These are phyloP conservation scores for Rhingia campestris DNA, from an alignment of 2,888 invertebrate genomes.

Conservation along the genomic window DNA sequence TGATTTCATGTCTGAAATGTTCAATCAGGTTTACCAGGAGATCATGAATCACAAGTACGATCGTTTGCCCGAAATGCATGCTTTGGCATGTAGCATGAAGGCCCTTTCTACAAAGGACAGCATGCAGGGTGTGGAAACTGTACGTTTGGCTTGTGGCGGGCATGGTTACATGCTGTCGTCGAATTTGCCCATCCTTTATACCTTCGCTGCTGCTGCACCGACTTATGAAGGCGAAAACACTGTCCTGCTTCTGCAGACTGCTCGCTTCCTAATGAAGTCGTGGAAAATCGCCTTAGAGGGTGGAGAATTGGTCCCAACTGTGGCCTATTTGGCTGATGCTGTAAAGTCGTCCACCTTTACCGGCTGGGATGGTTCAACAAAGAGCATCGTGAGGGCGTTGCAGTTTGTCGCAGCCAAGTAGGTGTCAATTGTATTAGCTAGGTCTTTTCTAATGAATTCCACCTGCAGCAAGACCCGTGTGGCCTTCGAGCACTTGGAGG, in stretches of 20 bases:
- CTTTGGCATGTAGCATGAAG: conserved; percentile 94
- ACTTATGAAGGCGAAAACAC: conserved; percentile 99
- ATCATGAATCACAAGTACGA: conserved; percentile 91
- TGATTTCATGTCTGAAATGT: conserved; percentile 87
- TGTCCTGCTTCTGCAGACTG: conserved; percentile 94
- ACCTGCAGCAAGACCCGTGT: conserved; percentile 86
- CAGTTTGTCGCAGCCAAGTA: conserved; percentile 83
- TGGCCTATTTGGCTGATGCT: conserved; percentile 85
- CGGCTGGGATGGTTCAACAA: conserved; percentile 78
- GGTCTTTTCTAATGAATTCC: not conserved
- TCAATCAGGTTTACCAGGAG: conserved; percentile 90
- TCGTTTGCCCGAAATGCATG: conserved; percentile 92
- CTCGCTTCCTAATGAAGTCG: conserved; percentile 90
- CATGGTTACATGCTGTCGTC: conserved; percentile 95
- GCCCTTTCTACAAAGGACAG: conserved; percentile 90
- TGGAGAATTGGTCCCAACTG: conserved; percentile 86
- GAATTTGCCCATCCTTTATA: conserved; percentile 92
- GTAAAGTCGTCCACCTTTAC: conserved; percentile 72
- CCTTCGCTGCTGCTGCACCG: conserved; percentile 90
- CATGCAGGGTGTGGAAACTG: conserved; percentile 89
- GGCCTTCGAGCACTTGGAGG: conserved; percentile 88
- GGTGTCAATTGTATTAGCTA: conserved; percentile 30
- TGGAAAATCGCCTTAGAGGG: conserved; percentile 87
- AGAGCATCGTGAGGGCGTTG: conserved; percentile 82
- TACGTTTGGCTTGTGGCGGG: conserved; percentile 95